These are phyloP conservation scores for Nycteola revayana DNA, from an alignment of 2,888 invertebrate species.

Conservation along the genomic window DNA sequence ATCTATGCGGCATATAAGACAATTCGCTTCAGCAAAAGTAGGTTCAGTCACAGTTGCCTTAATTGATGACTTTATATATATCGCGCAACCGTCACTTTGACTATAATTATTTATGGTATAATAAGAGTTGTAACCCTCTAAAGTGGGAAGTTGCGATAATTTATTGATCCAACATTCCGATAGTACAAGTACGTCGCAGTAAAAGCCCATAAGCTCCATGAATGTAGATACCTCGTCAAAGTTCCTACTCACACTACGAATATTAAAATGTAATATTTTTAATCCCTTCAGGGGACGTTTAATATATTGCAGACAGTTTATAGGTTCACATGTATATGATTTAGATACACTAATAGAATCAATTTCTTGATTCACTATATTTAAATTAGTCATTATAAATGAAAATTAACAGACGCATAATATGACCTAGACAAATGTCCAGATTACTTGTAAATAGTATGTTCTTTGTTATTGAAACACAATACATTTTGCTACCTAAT, in stretches of 20 bases:
- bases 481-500: too few species aligned
- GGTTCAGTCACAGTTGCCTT: background rate
- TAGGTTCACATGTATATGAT: background rate
- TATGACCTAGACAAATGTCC: too few species aligned
- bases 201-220: too few species aligned
- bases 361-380: background rate
- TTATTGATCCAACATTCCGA: background rate
- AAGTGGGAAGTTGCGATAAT: background rate
- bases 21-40: background rate
- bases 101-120: background rate
- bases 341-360: background rate
- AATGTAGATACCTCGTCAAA: too few species aligned
- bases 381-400: background rate
- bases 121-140: background rate
- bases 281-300: background rate
- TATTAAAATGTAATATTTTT: background rate
- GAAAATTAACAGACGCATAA: too few species aligned
- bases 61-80: background rate
- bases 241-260: too few species aligned
- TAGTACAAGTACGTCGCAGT: background rate
- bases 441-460: too few species aligned
- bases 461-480: too few species aligned
- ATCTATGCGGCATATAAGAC: background rate
- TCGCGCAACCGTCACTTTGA: background rate
- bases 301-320: background rate